A percentile compares a stretch with the other conserved stretches of the same genome.
phyloP scores from a whole-genome alignment of 1,140 invertebrate genomes.

The Armadillidium nasatum region DNA sequence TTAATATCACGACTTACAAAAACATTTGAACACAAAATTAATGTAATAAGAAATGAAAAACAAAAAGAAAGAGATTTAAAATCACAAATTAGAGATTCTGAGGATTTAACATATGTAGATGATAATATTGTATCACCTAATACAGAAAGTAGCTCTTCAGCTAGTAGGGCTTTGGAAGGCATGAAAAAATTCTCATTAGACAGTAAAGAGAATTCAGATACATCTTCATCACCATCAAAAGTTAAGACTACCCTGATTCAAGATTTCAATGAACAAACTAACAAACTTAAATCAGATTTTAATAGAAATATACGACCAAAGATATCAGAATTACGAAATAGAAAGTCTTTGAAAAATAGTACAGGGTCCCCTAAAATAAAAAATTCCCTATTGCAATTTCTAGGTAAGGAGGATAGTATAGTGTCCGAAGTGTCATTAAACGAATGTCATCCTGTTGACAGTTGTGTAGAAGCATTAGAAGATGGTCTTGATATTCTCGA shows the following conservation, averaged over 20 bases:
- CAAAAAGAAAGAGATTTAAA: background rate
- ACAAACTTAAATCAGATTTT: conserved; percentile 11
- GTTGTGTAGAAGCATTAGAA: background rate
- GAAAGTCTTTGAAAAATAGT: background rate
- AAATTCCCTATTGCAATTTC: background rate
- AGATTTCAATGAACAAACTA: background rate
- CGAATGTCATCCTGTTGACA: background rate
- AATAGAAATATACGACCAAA: conserved; percentile 6
- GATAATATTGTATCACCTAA: background rate
- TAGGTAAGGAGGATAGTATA: background rate
- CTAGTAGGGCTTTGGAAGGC: background rate
- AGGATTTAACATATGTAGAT: background rate
- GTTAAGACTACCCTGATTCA: background rate
- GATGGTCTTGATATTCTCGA: background rate
- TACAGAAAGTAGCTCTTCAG: background rate
- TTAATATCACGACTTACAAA: background rate
- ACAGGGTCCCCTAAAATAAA: background rate
- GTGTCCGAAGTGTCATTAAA: background rate
- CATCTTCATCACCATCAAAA: background rate
- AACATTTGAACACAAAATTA: background rate
- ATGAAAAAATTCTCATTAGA: background rate
- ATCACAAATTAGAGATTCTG: background rate
- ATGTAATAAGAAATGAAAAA: background rate
- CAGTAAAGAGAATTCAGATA: background rate
- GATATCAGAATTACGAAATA: background rate